A percentile compares a stretch with the other conserved stretches of the same genome.
Evolutionary conservation across 2,113 vertebrate genomes (phyloP).

Genomic region (Garra rufa): DNA sequence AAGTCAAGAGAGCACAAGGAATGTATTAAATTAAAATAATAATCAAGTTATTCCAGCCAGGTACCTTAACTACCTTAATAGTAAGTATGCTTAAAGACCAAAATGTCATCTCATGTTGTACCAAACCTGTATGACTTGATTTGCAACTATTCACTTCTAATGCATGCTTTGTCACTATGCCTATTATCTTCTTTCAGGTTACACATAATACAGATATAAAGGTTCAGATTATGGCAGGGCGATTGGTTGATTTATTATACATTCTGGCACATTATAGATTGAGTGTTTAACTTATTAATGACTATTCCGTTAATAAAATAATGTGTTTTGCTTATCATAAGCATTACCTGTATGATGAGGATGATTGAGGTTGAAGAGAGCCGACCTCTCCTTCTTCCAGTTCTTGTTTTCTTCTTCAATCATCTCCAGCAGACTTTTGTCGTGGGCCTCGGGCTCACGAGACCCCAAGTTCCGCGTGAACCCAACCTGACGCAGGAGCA

Average conservation of each 20-base stretch:
- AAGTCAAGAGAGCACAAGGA: background rate
- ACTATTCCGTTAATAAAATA: background rate
- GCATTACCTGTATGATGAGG: slow-evolving; percentile 75
- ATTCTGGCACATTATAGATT: background rate
- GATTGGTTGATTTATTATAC: background rate
- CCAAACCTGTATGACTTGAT: background rate
- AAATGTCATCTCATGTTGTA: background rate
- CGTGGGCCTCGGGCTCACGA: background rate
- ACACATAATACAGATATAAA: background rate
- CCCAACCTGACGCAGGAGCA: slow-evolving; percentile 69
- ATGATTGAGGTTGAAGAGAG: slow-evolving; percentile 76
- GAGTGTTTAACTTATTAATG: background rate
- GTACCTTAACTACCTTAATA: background rate
- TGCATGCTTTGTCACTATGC: background rate
- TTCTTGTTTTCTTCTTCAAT: slow-evolving; percentile 58
- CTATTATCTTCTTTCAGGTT: background rate
- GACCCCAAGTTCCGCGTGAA: slow-evolving; percentile 50
- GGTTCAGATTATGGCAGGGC: background rate
- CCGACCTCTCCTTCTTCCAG: slow-evolving; percentile 77
- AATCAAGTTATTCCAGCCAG: background rate
- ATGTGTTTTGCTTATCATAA: background rate
- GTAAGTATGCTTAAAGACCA: background rate
- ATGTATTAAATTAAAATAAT: background rate
- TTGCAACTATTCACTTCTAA: background rate
- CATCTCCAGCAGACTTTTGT: background rate